These are phyloP conservation scores for Dasypus novemcinctus DNA, from an alignment of 2,113 vertebrate genomes.

Conservation along the genomic window DNA sequence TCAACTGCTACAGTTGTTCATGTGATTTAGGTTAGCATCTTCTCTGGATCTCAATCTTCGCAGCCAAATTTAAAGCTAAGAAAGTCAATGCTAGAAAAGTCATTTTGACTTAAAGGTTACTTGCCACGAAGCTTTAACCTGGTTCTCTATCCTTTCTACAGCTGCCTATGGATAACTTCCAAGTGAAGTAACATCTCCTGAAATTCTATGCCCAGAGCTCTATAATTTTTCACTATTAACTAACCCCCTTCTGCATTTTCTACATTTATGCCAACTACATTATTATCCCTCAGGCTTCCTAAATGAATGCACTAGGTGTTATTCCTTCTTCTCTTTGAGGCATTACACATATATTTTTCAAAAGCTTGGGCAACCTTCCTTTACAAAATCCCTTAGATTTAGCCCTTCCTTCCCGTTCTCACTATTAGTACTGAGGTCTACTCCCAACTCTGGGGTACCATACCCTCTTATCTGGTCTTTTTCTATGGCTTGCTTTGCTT, in stretches of 20 bases:
- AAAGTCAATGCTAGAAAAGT: neutral
- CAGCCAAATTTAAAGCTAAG: conserved; percentile 9
- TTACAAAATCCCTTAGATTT: neutral
- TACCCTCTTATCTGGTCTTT: neutral
- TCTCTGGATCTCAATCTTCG: neutral
- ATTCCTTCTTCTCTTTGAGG: neutral
- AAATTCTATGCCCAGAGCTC: neutral
- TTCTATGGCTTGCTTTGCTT: neutral
- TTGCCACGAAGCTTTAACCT: neutral
- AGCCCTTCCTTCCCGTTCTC: neutral
- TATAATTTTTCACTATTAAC: neutral
- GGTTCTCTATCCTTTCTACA: neutral
- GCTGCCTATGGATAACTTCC: neutral
- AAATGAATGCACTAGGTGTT: neutral
- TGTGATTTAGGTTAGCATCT: neutral
- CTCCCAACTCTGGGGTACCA: neutral
- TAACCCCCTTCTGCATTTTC: neutral
- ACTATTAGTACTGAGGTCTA: neutral
- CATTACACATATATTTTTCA: neutral
- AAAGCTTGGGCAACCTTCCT: neutral
- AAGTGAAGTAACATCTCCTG: neutral
- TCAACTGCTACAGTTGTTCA: conserved; percentile 23
- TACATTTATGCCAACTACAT: neutral
- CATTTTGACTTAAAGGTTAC: conserved; percentile 12
- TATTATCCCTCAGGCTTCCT: neutral